Conservation (phyloP, 2,113 vertebrate species). For the Saguinus imperator region DNA sequence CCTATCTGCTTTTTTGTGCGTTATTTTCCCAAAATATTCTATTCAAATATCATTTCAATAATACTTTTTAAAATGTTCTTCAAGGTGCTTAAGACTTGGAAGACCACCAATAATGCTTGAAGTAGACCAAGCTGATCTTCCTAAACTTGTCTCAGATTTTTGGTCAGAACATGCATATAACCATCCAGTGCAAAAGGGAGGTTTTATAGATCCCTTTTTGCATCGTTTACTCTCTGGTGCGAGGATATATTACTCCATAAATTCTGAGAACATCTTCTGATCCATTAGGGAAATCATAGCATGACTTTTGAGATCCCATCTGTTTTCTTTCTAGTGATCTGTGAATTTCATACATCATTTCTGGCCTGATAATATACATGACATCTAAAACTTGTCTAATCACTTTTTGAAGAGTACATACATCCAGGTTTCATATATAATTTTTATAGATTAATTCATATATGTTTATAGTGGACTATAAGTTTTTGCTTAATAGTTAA, state of each 20-base stretch:
- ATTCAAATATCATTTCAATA: not conserved
- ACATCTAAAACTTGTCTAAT: not conserved
- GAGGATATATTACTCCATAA: not conserved
- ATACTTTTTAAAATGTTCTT: not conserved
- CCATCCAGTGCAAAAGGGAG: not conserved
- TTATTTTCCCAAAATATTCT: not conserved
- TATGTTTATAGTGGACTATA: not conserved
- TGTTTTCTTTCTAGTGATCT: not conserved
- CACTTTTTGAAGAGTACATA: not conserved
- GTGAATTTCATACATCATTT: not conserved
- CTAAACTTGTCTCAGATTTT: not conserved
- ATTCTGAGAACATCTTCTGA: not conserved
- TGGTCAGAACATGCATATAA: not conserved
- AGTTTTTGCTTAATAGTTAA: not conserved
- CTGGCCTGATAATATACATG: not conserved
- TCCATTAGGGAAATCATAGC: accelerated
- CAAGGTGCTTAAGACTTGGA: not conserved
- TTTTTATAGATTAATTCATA: not conserved
- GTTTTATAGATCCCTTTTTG: accelerated
- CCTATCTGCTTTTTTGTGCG: not conserved
- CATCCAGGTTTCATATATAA: not conserved
- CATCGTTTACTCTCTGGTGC: not conserved
- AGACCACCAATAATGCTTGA: not conserved
- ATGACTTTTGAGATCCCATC: not conserved
- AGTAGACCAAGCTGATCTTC: not conserved